Evolutionary conservation across 92 coral and sea anemone genomes (phyloP), one percentile per base, ranked within the genome.

Genomic region (Hydrozoanthus gracilis): DNA sequence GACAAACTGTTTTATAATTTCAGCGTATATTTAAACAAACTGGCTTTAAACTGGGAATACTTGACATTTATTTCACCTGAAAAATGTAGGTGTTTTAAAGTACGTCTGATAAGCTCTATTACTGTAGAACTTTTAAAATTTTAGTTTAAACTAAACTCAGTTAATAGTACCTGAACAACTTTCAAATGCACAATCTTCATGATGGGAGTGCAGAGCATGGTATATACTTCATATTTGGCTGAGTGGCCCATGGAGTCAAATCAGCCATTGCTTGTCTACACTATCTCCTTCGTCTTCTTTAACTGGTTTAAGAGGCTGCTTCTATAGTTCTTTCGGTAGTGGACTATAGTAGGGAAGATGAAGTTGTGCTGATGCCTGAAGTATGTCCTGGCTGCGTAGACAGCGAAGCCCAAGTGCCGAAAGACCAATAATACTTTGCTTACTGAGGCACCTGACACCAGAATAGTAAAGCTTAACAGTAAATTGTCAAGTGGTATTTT

Each of bases 261-360:
- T 51, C 84, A 70, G 44, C 84, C 84, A 79, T 79, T 70, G 17
- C 84, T 71, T n/a, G 84, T 46, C 84, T 70, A 79, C 58, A 79
- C 84, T 54, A 39, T 17, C 65, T 79, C 84, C 1, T 79, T 56
- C 46, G n/a, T 79, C 55, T 8, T 44, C 60, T 76, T 76, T 50
- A 76, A 20, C n/a, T 76, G 39, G 58, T 79, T 69, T n/a, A 79
- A 10, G 44, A 54, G 44, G 8, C 72, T 48, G 17, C 10, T n/a
- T 8, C 84, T 65, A 8, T 8, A n/a, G 12, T 65, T n/a, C 45
- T 77, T 35, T 65, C 83, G 52, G 64, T n/a, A 77, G 16, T 51
- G n/a, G 64, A 77, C 4, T 5, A 77, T 77, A 51, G 65, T 51
- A 4, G 83, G 83, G 45, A 77, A 77, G 45, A 77, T 58, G 39